A percentile compares a stretch with the other conserved stretches of the same genome.
These are phyloP conservation scores for Orthonevra nobilis DNA, from an alignment of 2,888 invertebrate genomes.

Conservation along the genomic window DNA sequence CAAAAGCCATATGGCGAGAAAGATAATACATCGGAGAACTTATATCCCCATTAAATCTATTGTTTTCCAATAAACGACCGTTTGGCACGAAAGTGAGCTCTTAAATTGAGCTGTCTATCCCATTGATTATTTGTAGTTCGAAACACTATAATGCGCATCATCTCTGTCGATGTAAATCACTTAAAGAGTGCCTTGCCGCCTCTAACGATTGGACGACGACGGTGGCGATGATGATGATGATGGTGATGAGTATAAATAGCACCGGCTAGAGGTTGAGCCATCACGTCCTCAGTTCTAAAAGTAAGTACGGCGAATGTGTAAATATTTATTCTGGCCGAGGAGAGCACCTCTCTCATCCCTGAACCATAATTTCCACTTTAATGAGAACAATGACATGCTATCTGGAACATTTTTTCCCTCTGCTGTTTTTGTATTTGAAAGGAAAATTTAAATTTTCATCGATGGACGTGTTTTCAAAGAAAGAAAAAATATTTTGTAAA, in stretches of 20 bases:
- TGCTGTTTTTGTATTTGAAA: constrained; percentile 1
- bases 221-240: background rate
- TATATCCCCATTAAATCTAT: too few species aligned
- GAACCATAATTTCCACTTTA: constrained; percentile 32
- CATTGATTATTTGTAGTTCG: constrained; percentile 6
- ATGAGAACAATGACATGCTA: constrained; percentile 53
- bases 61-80: too few species aligned
- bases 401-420: constrained; percentile 30
- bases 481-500: too few species aligned
- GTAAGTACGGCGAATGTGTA: constrained; percentile 19
- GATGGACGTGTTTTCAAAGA: background rate
- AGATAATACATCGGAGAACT: too few species aligned
- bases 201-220: background rate
- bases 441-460: constrained; percentile 13
- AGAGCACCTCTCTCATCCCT: constrained; percentile 8
- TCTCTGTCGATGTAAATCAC: constrained; percentile 4
- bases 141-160: background rate
- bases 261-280: constrained; percentile 19
- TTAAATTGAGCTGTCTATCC: background rate
- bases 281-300: constrained; percentile 5
- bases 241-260: constrained; percentile 31
- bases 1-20: too few species aligned
- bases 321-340: constrained; percentile 41
- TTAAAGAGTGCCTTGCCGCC: background rate
- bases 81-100: background rate